A percentile compares a stretch with the other conserved stretches of the same genome.
Evolutionary conservation across 2,113 vertebrate species (phyloP).

Genomic region (Brachyhypopomus occidentalis): DNA sequence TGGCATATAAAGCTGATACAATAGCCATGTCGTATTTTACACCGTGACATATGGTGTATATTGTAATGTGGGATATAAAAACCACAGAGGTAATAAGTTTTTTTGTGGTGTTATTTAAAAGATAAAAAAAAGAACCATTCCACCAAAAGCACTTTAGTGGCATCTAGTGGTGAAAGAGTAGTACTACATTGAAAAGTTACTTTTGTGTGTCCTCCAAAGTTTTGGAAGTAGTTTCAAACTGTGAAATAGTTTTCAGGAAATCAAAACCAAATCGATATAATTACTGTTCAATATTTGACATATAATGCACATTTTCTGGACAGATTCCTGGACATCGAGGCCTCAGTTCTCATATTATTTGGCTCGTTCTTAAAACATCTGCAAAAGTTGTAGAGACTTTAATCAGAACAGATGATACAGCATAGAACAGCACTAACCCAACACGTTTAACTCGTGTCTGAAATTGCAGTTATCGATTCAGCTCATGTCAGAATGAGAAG

Average conservation of each 20-base stretch:
- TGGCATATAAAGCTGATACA: constrained; percentile 25
- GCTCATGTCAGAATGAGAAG: no score
- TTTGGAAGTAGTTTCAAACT: background rate
- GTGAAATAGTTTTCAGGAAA: no score
- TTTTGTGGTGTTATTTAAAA: background rate
- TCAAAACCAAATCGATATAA: no score
- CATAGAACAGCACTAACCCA: no score
- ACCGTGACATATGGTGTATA: constrained; percentile 22
- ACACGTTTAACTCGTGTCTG: no score
- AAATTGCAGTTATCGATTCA: no score
- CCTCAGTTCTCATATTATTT: no score
- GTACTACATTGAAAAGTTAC: background rate
- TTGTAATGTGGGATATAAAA: constrained; percentile 1
- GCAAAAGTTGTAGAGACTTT: no score
- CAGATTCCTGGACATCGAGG: background rate
- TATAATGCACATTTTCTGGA: background rate
- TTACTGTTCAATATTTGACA: background rate
- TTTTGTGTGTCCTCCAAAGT: background rate
- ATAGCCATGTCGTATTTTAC: constrained; percentile 36
- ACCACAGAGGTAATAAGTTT: background rate
- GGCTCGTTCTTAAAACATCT: no score
- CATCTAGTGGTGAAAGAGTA: constrained; percentile 31
- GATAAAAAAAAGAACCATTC: background rate
- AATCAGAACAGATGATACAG: no score
- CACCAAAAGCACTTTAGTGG: constrained; percentile 17